Evolutionary conservation across 2,797 vertebrate genomes (phyloP), one percentile per base, ranked within the genome.

Genomic region (Gymnoscopelus braueri): DNA sequence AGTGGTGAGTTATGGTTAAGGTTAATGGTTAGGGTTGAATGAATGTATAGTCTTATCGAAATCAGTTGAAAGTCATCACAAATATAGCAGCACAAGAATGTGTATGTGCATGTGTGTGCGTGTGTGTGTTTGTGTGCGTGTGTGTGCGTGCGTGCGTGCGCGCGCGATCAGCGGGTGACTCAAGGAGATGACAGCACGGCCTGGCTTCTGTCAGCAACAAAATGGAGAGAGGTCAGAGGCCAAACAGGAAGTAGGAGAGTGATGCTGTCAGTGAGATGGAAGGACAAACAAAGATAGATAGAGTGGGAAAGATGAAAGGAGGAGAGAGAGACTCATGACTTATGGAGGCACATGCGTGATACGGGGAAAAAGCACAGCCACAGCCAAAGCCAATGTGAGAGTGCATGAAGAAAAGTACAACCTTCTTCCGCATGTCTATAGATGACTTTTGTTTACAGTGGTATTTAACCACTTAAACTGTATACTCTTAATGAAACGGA

Each of bases 201-300:
- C 88, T 87, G 89, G 82, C 67, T 81, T 80, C 87, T 84, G 77
- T 92, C 89, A 89, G 77, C 84, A 1, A 35, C 79, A 56, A 80
- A 82, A 77, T 65, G 75, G 63, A 68, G 6, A 1, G 58, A 74
- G 89, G 87, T 90, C 88, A 89, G 64, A 65, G 87, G 72, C 88
- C 83, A 84, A 60, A 35, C 83, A 75, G 87, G 80, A 83, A 79
- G 87, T 80, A 72, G 82, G 14, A 69, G 85, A 88, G 80, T 81
- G 86, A 88, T 84, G 77, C 80, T 87, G 84, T 89, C 85, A 67
- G 66, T 68, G 71, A 70, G 72, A 82, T 60, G 71, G 83, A 78
- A 57, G 75, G 74, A 85, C 79, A 86, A 84, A 79, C 82, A 87
- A 14, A 77, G 80, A 78, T 57, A 23, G 69, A 74, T 69, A 61